Base-by-base conservation (phyloP, 1,140 invertebrate genomes). In the Tetragonula clypearis region DNA sequence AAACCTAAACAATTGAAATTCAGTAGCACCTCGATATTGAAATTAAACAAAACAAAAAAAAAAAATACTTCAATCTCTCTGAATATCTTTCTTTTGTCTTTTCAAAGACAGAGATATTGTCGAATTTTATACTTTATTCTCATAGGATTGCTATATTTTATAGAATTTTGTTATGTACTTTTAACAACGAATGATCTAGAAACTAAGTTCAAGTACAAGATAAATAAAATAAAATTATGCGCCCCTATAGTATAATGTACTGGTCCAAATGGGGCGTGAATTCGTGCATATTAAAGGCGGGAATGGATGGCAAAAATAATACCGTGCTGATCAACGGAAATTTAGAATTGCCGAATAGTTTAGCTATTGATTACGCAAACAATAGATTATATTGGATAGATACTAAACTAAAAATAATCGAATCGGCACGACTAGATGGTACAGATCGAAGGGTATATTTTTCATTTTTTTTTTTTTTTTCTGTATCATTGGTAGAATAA, bases 341-440 rank as follows among this genome's bases (percentile, higher is more conserved):
- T 0, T 95, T 99, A 30, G 95, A 97, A 1, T 99, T 98, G 97
- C 98, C 99, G 1, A 99, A 98, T 93, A 98, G 98, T 5, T 94
- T 99, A 15, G 96, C 98, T 3, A 95, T 99, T 72, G 99, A 99
- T 93, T 97, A 97, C 91, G 96, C 97, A 26, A 98, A 97, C 85
- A 95, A 97, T 30, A 95, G 98, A 73, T 94, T 97, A 12, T 97
- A 98, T 88, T 98, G 98, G 96, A 97, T 98, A 0, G 97, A 98
- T 88, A 96, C 96, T 1, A 97, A 98, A 87, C 89, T 96, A 12
- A 95, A 95, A 66, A 96, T 95, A 79, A 96, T 99, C 3, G 98
- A 98, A 93, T 97, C 97, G 4, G 95, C 98, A 26, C 95, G 96
- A 26, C 94, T 98, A 14, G 96, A 98, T 92, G 97, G 97, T 14